Base-by-base conservation (phyloP, 2,797 vertebrate species). In the Sciaenops ocellatus region DNA sequence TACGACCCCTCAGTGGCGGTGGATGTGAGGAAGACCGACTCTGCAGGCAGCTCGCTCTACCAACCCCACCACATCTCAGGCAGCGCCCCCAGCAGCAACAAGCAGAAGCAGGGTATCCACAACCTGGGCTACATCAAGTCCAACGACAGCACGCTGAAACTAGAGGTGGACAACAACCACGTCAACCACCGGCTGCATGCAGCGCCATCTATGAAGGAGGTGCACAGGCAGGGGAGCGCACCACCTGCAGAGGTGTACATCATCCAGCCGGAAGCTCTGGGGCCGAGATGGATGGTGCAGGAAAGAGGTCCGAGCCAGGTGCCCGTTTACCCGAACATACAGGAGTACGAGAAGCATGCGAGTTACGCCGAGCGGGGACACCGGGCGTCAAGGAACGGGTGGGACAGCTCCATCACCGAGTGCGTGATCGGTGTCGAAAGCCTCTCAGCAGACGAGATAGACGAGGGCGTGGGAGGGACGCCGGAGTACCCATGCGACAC, bases 101-200 rank as follows among this genome's bases (percentile, higher is more conserved):
- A 89, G 66, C 94, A 95, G 85, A 95, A 95, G 80, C 87, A 95
- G 56, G 95, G 94, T 75, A 89, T 96, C 88, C 89, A 94, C 86
- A 96, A 96, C 87, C 78, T 94, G 80, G 95, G 90, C 84, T 96
- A 92, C 93, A 95, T 85, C 91, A 91, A 85, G 73, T 87, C 93
- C 72, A 91, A 79, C 22, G 89, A 92, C 69, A 92, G 91, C 76
- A 89, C 89, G 0, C 91, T 93, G 30, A 96, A 92, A 46, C 89
- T 94, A 0, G 95, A 95, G 86, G 90, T 83, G 3, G 95, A 96
- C 92, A 96, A 96, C 88, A 96, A 96, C 89, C 94, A 94, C 3
- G 91, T 95, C 78, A 96, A 96, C 90, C 54, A 93, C 79, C 76
- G 88, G 41, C 87, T 95, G 73, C 94, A 95, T 52, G 73, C 82